A percentile compares a stretch with the other conserved stretches of the same genome.
Evolutionary conservation across 2,888 invertebrate genomes (phyloP).

Genomic region (Hipparchia sbordonii): DNA sequence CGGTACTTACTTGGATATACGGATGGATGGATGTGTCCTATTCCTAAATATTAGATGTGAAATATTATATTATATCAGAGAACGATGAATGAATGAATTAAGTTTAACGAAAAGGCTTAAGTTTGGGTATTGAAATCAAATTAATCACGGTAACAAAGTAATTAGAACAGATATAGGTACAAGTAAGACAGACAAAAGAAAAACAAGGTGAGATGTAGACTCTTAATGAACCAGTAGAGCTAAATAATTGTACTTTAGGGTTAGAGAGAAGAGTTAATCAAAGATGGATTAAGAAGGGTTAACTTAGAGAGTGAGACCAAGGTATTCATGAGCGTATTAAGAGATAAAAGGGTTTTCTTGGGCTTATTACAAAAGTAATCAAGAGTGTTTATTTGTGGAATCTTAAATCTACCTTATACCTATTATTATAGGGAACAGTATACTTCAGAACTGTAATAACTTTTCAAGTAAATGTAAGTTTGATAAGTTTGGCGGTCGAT

Average conservation of each 20-base stretch:
- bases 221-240: constrained; percentile 2
- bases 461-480: too few species aligned
- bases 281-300: constrained; percentile 60
- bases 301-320: constrained; percentile 35
- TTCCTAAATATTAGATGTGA: too few species aligned
- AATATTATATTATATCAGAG: too few species aligned
- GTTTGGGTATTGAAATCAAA: too few species aligned
- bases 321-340: constrained; percentile 30
- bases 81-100: too few species aligned
- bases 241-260: constrained; percentile 42
- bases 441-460: neutral
- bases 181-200: neutral
- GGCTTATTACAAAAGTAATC: constrained; percentile 26
- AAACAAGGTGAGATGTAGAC: neutral
- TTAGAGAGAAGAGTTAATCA: constrained; percentile 64
- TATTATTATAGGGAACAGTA: neutral
- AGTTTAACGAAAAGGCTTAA: too few species aligned
- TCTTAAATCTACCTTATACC: neutral
- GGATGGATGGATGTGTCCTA: too few species aligned
- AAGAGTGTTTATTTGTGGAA: constrained; percentile 10
- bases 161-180: too few species aligned
- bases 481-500: too few species aligned
- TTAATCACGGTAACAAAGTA: too few species aligned
- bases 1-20: too few species aligned
- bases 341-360: constrained; percentile 28